These are phyloP conservation scores for Cheilosia soror DNA, from an alignment of 2,888 invertebrate genomes.

Conservation along the genomic window DNA sequence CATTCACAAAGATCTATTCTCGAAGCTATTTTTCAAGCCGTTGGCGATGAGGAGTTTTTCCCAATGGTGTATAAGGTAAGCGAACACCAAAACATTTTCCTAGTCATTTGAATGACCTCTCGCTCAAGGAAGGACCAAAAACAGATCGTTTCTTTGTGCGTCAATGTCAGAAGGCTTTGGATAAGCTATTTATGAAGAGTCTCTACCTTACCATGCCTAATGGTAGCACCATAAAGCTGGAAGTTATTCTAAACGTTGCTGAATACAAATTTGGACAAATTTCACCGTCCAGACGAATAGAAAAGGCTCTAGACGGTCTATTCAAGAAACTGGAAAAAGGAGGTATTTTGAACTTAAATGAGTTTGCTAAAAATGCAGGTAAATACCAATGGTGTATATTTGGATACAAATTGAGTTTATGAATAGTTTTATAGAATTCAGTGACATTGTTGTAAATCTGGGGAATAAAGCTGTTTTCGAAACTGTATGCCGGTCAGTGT, in stretches of 20 bases:
- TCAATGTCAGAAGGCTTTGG: conserved; percentile 79
- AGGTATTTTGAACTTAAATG: conserved; percentile 79
- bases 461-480: conserved; percentile 79
- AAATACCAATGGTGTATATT: background rate
- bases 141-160: conserved; percentile 80
- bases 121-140: conserved; percentile 76
- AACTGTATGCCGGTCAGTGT: conserved; percentile 78
- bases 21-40: conserved; percentile 78
- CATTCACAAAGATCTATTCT: conserved; percentile 77
- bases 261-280: conserved; percentile 79
- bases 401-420: background rate
- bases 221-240: conserved; percentile 76
- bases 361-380: conserved; percentile 77
- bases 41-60: conserved; percentile 80
- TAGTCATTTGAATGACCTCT: background rate
- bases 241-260: conserved; percentile 79
- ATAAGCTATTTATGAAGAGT: conserved; percentile 79
- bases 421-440: conserved; percentile 68
- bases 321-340: conserved; percentile 77
- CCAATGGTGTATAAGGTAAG: conserved; percentile 80
- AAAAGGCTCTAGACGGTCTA: conserved; percentile 76
- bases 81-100: background rate
- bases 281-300: conserved; percentile 78
- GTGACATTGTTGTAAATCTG: conserved; percentile 78
- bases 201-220: conserved; percentile 77